A percentile compares a stretch with the other conserved stretches of the same genome.
Evolutionary conservation across 1,140 invertebrate genomes (phyloP).

Genomic region (Hylyphantes graminicola): DNA sequence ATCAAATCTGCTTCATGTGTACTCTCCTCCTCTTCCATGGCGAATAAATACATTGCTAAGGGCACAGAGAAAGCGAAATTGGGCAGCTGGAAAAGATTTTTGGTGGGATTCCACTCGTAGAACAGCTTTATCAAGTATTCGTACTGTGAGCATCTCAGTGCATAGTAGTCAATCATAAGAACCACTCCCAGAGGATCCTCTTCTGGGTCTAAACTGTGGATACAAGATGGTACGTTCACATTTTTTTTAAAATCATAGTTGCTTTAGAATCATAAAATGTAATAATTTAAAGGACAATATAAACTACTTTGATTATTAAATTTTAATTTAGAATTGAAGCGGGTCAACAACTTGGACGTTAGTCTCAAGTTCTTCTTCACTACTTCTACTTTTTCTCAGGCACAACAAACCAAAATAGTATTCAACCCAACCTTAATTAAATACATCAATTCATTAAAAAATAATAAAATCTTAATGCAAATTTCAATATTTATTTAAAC

Average conservation of each 20-base stretch:
- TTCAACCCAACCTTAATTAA: no score
- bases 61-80: constrained; percentile 90
- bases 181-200: constrained; percentile 85
- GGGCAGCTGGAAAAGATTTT: constrained; percentile 83
- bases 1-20: constrained; percentile 43
- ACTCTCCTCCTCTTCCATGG: constrained; percentile 15
- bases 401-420: no score
- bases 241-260: not conserved
- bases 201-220: constrained; percentile 82
- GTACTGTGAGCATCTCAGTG: constrained; percentile 82
- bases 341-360: no score
- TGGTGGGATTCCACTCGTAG: constrained; percentile 74
- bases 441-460: no score
- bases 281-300: not conserved
- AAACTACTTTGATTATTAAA: no score
- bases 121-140: constrained; percentile 81
- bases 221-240: not conserved
- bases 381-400: no score
- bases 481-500: no score
- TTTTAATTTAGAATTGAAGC: no score
- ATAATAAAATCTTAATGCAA: no score
- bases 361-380: no score
- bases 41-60: constrained; percentile 75
- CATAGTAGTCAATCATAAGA: constrained; percentile 88
- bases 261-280: not conserved